Base-by-base conservation (phyloP, 2,113 vertebrate genomes). In the Piprites chloris region DNA sequence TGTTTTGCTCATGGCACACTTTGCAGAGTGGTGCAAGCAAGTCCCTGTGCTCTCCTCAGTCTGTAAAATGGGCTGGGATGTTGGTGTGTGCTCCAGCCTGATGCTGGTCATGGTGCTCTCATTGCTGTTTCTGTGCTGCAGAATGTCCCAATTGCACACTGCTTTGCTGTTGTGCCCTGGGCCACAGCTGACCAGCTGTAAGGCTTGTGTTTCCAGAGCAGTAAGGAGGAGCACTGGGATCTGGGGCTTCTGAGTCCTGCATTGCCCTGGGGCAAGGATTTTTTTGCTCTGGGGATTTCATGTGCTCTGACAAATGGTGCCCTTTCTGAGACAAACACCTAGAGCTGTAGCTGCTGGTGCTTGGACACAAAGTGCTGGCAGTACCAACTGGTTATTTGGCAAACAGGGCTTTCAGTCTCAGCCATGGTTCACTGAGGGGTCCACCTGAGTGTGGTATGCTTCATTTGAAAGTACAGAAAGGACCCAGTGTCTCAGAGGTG, bases 231-330 rank as follows among this genome's bases (percentile, higher is more conserved):
- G 39, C 19, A 19, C 9, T 2, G 1, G 74, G 52, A 78, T 37
- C 33, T 56, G 69, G 21, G 12, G 9, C 27, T 67, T 46, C 26
- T 47, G 22, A 11, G 59, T 65, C 26, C 62, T 77, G 17, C n/a
- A 12, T 15, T 55, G 30, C 17, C 27, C 59, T 55, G 32, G 11
- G 6, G 4, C 12, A 63, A 83, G 47, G n/a, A 16, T 91, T 77
- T n/a, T 6, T 3, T n/a, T 69, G 23, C 13, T 21, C 42, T 56
- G 28, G 15, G 33, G 5, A 11, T 95, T 87, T 75, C 0, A 0
- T 28, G n/a, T 28, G 22, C 9, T 50, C 24, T 76, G 46, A 39
- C 3, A 81, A 78, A 44, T 1, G 1, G 17, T 2, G 9, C 4
- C 79, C 23, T 50, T 67, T 39, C 30, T 52, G 76, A 63, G 14